Evolutionary conservation across 2,113 vertebrate genomes (phyloP), one percentile per base, ranked within the genome.

Genomic region (Microtus richardsoni): DNA sequence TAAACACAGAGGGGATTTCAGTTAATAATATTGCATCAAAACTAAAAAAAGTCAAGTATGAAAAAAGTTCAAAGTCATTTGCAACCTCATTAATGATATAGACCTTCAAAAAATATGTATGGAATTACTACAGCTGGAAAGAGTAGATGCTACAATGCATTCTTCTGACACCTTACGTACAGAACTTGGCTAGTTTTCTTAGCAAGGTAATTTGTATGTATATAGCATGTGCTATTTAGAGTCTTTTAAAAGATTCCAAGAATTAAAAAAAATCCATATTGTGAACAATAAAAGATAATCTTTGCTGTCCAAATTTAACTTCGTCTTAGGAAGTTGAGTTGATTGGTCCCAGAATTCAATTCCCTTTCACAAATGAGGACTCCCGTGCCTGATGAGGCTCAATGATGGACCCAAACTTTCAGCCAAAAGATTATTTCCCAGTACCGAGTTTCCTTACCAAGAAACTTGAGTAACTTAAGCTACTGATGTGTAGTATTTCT

Each of bases 131-230:
- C 5, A 60, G 49, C 24, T 80, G 19, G 62, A 73, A 95, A 91
- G 11, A 94, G 80, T 5, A 9, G 33, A 22, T 5, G 7, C 58
- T 66, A 44, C 17, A 91, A 79, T 91, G 26, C 68, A 7, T 88
- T 93, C 90, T 85, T 54, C 24, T 71, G 3, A 47, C 30, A 79
- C 62, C 52, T 36, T 90, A 84, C 24, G 33, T 30, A 74, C 28
- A 84, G 44, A 58, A 13, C 33, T 36, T 77, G 58, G n/a, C 89
- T 74, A 90, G 73, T 39, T 62, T 70, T 74, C 54, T 64, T 47
- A 73, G 86, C 47, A 92, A 96, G 88, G 52, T 58, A 73, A 41
- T 68, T 21, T 84, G 33, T 87, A 71, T 87, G 70, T 74, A 64
- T 44, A 22, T 84, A 49, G 64, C 39, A 83, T 12, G 17, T 44